phyloP scores from a whole-genome alignment of 2,888 invertebrate genomes.

The Eudasyphora cyanicolor region DNA sequence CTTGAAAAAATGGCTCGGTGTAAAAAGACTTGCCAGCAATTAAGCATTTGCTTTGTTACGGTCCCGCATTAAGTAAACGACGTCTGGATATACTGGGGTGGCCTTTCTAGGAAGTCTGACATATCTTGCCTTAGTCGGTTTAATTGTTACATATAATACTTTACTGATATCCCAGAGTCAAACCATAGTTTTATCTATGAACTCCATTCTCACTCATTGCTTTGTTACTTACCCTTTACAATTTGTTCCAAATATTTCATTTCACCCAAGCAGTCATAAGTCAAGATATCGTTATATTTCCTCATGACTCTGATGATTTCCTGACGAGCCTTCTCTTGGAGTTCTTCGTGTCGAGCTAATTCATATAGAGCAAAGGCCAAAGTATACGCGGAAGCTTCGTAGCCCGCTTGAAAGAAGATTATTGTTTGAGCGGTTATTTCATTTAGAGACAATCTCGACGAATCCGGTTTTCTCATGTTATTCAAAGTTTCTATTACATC shows the following conservation, averaged over 20 bases:
- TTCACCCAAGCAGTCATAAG: constrained; percentile 73
- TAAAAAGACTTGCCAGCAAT: too few species aligned
- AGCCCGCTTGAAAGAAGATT: constrained; percentile 81
- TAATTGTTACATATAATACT: too few species aligned
- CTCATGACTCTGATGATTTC: constrained; percentile 76
- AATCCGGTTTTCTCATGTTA: constrained; percentile 68
- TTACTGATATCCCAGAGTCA: too few species aligned
- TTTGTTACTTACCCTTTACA: constrained; percentile 78
- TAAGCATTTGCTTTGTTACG: too few species aligned
- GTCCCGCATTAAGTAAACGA: too few species aligned
- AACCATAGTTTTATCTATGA: too few species aligned
- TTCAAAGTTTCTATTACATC: constrained; percentile 81
- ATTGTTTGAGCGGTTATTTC: constrained; percentile 75
- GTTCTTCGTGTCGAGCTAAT: constrained; percentile 73
- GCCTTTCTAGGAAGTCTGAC: too few species aligned
- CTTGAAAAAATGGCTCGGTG: too few species aligned
- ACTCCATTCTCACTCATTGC: too few species aligned
- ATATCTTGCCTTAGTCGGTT: too few species aligned
- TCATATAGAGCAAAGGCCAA: constrained; percentile 80
- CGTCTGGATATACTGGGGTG: too few species aligned
- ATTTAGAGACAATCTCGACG: constrained; percentile 67
- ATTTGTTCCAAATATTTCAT: constrained; percentile 74
- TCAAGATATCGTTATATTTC: constrained; percentile 63
- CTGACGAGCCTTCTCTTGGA: constrained; percentile 79
- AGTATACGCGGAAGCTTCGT: constrained; percentile 84